phyloP scores from a whole-genome alignment of 2,113 vertebrate genomes.

The Zosterops hypoxanthus region DNA sequence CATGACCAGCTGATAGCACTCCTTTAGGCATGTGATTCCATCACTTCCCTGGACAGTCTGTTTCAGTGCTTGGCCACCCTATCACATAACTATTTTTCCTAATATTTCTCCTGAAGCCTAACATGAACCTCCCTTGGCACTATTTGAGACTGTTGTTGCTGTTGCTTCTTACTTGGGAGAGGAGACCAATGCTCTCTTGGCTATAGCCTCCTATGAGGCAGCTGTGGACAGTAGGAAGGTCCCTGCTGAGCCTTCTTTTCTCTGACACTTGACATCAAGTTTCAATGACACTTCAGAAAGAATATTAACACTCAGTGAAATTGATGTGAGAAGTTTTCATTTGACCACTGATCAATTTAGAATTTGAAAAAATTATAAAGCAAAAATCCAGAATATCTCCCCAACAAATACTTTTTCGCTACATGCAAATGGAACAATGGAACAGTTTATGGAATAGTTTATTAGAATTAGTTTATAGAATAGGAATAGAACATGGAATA shows the following conservation, averaged over 20 bases:
- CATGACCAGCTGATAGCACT: too few species aligned
- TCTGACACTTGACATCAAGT: background rate
- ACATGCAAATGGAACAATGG: background rate
- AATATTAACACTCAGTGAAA: background rate
- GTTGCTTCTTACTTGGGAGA: too few species aligned
- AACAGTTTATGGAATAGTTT: background rate
- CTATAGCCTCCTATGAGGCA: too few species aligned
- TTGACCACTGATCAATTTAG: background rate
- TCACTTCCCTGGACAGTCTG: background rate
- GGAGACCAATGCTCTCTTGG: too few species aligned
- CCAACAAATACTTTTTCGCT: fast-evolving
- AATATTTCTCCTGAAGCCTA: background rate
- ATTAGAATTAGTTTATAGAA: too few species aligned
- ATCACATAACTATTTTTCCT: background rate
- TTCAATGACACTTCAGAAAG: background rate
- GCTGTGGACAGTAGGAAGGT: fast-evolving
- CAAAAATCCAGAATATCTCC: fast-evolving
- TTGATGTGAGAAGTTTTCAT: fast-evolving
- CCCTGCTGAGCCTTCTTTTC: background rate
- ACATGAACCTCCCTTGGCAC: too few species aligned
- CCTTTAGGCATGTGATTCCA: background rate
- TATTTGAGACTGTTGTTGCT: background rate
- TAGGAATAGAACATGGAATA: background rate
- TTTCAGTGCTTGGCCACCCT: background rate
- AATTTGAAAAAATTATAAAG: background rate